A percentile compares a stretch with the other conserved stretches of the same genome.
These are phyloP conservation scores for Rhopalosiphum padi DNA, from an alignment of 1,140 invertebrate genomes.

Conservation along the genomic window DNA sequence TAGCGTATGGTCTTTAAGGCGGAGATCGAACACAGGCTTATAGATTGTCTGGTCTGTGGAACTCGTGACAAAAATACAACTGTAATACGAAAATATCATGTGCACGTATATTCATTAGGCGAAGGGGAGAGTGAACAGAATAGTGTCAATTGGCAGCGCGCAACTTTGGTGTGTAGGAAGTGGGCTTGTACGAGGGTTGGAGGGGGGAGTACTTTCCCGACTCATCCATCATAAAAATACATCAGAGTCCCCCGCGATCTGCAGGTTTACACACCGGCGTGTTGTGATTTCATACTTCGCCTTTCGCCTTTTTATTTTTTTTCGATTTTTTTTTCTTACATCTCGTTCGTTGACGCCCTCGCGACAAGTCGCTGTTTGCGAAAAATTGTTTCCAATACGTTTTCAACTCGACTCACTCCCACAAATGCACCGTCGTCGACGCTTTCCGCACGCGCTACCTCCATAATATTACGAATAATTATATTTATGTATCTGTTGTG, in stretches of 20 bases:
- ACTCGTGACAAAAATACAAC: slow-evolving; percentile 16
- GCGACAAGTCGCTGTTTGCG: not conserved
- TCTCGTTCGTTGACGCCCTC: not conserved
- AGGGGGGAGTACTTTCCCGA: not conserved
- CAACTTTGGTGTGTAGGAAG: not conserved
- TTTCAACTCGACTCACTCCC: no score
- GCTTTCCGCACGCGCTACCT: no score
- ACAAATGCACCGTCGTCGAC: no score
- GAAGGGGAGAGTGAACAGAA: not conserved
- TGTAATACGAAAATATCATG: not conserved
- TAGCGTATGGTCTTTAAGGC: not conserved
- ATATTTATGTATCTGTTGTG: not conserved
- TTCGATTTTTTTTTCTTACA: not conserved
- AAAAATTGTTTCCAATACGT: not conserved
- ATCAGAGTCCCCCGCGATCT: not conserved
- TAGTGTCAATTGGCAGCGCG: not conserved
- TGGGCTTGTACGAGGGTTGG: no score
- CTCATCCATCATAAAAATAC: not conserved
- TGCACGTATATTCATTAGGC: not conserved
- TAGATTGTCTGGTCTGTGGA: not conserved
- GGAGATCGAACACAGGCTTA: not conserved
- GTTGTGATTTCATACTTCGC: not conserved
- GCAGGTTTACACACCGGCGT: not conserved
- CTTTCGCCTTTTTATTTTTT: no score
- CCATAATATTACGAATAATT: no score